Percentiles rank a stretch among this genome's conserved stretches.
Evolutionary conservation across 1,140 invertebrate species (phyloP).

Genomic region (Bilobella aurantiaca): DNA sequence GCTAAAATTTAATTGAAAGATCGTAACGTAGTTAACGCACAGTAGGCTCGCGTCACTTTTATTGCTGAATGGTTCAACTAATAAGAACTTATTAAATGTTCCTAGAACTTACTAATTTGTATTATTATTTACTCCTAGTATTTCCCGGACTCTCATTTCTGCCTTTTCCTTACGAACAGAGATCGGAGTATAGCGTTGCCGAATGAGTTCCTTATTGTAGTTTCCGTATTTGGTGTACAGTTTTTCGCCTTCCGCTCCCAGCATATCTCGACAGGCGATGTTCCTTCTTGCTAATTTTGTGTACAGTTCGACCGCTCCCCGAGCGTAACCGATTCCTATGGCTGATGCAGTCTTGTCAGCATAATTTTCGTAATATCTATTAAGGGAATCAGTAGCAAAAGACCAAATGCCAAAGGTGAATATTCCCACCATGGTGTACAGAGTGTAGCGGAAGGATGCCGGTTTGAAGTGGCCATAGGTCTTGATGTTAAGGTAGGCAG

Average conservation of each 20-base stretch:
- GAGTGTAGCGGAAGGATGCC: constrained; percentile 41
- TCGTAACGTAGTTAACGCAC: no score
- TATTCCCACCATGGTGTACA: constrained; percentile 49
- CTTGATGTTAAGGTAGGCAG: constrained; percentile 43
- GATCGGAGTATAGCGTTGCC: constrained; percentile 52
- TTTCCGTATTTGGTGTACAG: constrained; percentile 57
- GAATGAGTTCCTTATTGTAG: constrained; percentile 49
- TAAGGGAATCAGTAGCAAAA: constrained; percentile 51
- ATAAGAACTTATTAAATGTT: no score
- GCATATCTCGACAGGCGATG: constrained; percentile 53
- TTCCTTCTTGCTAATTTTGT: constrained; percentile 59
- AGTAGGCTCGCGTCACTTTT: no score
- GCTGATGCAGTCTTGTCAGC: constrained; percentile 51
- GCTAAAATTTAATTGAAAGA: no score
- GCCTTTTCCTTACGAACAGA: constrained; percentile 53
- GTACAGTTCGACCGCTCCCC: constrained; percentile 65
- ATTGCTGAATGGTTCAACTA: no score
- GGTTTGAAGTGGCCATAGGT: constrained; percentile 49
- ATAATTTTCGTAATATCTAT: constrained; percentile 49
- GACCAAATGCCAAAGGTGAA: constrained; percentile 52
- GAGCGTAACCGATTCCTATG: constrained; percentile 50
- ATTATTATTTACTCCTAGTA: not conserved
- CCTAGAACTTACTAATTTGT: no score
- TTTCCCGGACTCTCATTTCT: constrained; percentile 37
- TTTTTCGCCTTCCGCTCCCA: constrained; percentile 48